Evolutionary conservation across 2,113 vertebrate species (phyloP).

Genomic region (Ophiodon elongatus): DNA sequence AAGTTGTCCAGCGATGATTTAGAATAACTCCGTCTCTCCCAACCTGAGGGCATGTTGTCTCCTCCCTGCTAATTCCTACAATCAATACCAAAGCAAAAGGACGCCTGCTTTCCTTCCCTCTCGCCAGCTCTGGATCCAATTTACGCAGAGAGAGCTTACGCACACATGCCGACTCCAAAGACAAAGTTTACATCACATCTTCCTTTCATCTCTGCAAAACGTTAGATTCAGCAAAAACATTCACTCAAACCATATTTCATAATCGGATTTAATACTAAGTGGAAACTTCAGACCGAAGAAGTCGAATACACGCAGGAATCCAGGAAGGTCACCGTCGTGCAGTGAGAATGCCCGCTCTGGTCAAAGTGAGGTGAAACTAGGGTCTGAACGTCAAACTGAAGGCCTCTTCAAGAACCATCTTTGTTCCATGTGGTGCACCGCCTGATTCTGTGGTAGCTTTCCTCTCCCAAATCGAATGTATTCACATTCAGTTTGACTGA

Average conservation of each 20-base stretch:
- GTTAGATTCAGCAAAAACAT: slow-evolving; percentile 54
- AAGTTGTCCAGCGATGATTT: slow-evolving; percentile 74
- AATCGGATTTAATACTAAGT: slow-evolving; percentile 25
- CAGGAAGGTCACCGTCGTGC: background rate
- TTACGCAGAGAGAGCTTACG: slow-evolving; percentile 37
- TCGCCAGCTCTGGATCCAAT: slow-evolving; percentile 73
- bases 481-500: slow-evolving; percentile 26
- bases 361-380: slow-evolving; percentile 24
- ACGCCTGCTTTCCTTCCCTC: slow-evolving; percentile 48
- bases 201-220: slow-evolving; percentile 66
- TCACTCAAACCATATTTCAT: slow-evolving; percentile 32
- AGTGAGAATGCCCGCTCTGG: slow-evolving; percentile 1
- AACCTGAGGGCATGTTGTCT: slow-evolving; percentile 74
- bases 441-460: slow-evolving; percentile 1
- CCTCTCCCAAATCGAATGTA: slow-evolving; percentile 33
- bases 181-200: slow-evolving; percentile 66
- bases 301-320: background rate
- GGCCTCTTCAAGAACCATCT: background rate
- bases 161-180: slow-evolving; percentile 39
- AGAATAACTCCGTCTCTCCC: slow-evolving; percentile 65
- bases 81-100: slow-evolving; percentile 72
- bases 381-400: slow-evolving; percentile 28
- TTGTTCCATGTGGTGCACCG: slow-evolving; percentile 33
- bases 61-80: slow-evolving; percentile 66
- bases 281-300: slow-evolving; percentile 22